phyloP scores from a whole-genome alignment of 2,113 vertebrate species.

The Ardeotis arabs region DNA sequence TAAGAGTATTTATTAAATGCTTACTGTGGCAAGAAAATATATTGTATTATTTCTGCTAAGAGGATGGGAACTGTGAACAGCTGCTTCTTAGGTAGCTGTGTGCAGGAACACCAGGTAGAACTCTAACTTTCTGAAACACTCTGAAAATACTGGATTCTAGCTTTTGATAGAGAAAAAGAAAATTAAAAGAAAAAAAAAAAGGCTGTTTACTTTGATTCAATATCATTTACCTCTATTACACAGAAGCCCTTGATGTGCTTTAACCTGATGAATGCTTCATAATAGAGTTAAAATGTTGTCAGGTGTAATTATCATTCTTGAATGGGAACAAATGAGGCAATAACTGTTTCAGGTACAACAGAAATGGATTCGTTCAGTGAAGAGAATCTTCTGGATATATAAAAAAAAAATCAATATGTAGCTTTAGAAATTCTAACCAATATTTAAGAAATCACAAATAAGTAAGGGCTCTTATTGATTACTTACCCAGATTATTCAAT shows the following conservation, averaged over 20 bases:
- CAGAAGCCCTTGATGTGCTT: neutral
- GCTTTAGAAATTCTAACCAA: neutral
- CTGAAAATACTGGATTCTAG: neutral
- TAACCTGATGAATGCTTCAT: neutral
- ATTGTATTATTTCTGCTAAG: neutral
- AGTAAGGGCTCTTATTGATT: neutral
- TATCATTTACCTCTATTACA: neutral
- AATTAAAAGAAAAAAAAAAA: neutral
- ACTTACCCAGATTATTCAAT: neutral
- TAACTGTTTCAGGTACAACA: neutral
- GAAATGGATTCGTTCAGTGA: neutral
- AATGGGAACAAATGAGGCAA: neutral
- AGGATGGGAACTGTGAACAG: neutral
- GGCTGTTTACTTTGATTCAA: neutral
- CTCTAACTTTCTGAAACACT: neutral
- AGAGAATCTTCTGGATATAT: neutral
- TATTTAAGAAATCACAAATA: conserved; percentile 47
- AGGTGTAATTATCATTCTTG: conserved; percentile 10
- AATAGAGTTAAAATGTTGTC: conserved; percentile 1
- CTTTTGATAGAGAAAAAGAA: neutral
- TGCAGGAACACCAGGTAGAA: neutral
- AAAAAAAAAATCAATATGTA: neutral
- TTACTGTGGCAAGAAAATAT: neutral
- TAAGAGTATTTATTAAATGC: neutral
- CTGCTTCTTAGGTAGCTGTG: neutral